phyloP scores from a whole-genome alignment of 2,888 invertebrate genomes.

The Phrixothrix hirtus region DNA sequence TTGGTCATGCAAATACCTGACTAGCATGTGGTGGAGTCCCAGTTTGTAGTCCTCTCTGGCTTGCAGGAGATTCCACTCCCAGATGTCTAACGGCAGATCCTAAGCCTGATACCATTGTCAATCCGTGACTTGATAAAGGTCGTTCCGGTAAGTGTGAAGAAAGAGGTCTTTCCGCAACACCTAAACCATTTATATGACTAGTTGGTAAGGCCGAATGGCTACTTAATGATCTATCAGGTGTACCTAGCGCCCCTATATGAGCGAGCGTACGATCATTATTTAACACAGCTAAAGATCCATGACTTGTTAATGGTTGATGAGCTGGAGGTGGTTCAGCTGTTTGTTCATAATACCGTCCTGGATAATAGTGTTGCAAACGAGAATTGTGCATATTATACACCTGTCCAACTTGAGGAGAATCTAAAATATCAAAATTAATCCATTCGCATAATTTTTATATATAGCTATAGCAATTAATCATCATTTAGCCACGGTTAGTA shows the following conservation, averaged over 20 bases:
- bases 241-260: conserved; percentile 47
- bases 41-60: conserved; percentile 59
- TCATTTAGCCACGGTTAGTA: no score
- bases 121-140: conserved; percentile 48
- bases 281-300: conserved; percentile 52
- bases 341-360: conserved; percentile 62
- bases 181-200: conserved; percentile 44
- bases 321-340: conserved; percentile 67
- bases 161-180: conserved; percentile 43
- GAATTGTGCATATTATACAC: conserved; percentile 59
- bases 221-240: conserved; percentile 41
- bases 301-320: conserved; percentile 55
- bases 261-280: conserved; percentile 51
- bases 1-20: conserved; percentile 82
- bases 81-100: conserved; percentile 55
- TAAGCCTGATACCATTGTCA: conserved; percentile 52
- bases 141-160: conserved; percentile 38
- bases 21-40: conserved; percentile 73
- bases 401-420: conserved; percentile 71
- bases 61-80: conserved; percentile 60
- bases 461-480: no score
- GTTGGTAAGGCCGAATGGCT: conserved; percentile 44
- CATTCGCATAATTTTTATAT: no score
- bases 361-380: conserved; percentile 57
- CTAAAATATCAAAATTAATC: conserved; percentile 45